Evolutionary conservation across 2,113 vertebrate species (phyloP).

Genomic region (Notarius quadriscutis): DNA sequence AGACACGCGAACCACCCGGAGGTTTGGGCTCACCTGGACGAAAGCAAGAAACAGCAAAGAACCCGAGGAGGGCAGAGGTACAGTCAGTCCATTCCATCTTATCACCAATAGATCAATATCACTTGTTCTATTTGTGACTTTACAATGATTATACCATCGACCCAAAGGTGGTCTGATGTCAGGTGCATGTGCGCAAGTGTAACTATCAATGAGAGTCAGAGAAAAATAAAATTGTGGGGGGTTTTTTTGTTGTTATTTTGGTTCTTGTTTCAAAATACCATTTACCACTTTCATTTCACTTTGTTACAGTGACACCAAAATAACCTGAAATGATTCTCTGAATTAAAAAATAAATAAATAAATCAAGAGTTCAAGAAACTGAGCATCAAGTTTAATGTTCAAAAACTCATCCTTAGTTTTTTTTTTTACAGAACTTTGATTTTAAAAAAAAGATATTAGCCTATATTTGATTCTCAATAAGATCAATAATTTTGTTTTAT

Average conservation of each 20-base stretch:
- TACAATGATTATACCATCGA: not conserved
- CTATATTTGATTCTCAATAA: not conserved
- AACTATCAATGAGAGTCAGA: not conserved
- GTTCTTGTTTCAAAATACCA: not conserved
- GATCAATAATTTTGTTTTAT: not conserved
- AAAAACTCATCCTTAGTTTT: not conserved
- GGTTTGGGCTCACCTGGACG: constrained; percentile 79
- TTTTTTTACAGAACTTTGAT: no score
- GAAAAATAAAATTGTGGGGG: not conserved
- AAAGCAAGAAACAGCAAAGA: constrained; percentile 80
- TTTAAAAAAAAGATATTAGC: no score
- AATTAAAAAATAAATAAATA: not conserved
- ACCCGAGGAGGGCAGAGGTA: constrained; percentile 88
- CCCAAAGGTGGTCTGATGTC: not conserved
- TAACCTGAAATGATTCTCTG: not conserved
- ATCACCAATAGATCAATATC: not conserved
- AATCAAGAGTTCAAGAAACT: not conserved
- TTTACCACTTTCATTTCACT: not conserved
- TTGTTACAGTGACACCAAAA: not conserved
- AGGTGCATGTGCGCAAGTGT: not conserved
- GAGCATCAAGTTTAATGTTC: not conserved
- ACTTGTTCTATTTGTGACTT: not conserved
- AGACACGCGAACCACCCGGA: constrained; percentile 59
- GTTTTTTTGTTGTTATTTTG: not conserved
- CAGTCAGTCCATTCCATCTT: not conserved